These are phyloP conservation scores for Diachasmimorpha longicaudata DNA, from an alignment of 1,140 invertebrate genomes.

Conservation along the genomic window DNA sequence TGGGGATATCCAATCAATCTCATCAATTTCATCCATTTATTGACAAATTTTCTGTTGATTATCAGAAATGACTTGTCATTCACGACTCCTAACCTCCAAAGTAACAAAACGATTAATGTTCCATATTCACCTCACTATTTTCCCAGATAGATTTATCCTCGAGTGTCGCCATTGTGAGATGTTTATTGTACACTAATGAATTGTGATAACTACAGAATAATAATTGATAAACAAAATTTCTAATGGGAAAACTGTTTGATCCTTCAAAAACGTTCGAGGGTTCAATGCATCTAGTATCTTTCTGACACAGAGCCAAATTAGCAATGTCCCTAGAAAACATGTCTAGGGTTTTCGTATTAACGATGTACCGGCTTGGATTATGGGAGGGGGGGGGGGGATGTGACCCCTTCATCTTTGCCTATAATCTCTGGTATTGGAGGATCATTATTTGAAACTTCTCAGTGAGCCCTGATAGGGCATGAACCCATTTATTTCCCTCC, in stretches of 20 bases:
- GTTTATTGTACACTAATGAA: not conserved
- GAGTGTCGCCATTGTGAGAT: constrained; percentile 68
- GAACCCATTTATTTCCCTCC: not conserved
- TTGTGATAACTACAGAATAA: not conserved
- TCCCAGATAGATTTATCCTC: constrained; percentile 93
- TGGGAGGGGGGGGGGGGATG: too few relatives aligned
- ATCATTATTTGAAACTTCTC: too few relatives aligned
- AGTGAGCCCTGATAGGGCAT: not conserved
- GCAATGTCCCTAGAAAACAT: too few relatives aligned
- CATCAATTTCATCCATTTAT: not conserved
- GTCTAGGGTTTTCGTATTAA: too few relatives aligned
- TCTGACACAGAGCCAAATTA: too few relatives aligned
- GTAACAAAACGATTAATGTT: constrained; percentile 12
- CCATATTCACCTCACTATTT: constrained; percentile 73
- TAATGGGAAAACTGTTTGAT: not conserved
- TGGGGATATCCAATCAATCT: constrained; percentile 5
- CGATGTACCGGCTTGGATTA: too few relatives aligned
- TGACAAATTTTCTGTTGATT: not conserved
- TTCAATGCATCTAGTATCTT: too few relatives aligned
- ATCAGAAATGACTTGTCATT: constrained; percentile 55
- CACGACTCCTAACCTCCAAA: constrained; percentile 45
- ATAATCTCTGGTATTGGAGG: too few relatives aligned
- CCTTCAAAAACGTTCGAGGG: not conserved
- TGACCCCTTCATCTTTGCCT: too few relatives aligned
- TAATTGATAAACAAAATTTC: not conserved